These are phyloP conservation scores for Gonioctena quinquepunctata DNA, from an alignment of 1,140 invertebrate species.

Conservation along the genomic window DNA sequence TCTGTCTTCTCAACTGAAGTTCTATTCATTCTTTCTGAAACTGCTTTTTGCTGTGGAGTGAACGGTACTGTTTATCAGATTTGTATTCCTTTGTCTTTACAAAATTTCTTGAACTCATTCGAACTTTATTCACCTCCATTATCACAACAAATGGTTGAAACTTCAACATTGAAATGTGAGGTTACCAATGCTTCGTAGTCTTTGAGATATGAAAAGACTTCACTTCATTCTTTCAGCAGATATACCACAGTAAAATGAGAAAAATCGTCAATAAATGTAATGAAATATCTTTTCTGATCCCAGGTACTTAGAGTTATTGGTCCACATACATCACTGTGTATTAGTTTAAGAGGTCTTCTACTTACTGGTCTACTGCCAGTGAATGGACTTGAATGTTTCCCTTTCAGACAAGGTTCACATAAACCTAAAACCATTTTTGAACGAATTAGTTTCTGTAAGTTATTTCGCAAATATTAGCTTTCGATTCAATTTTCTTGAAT, in stretches of 20 bases:
- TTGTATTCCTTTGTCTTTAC: constrained; percentile 36
- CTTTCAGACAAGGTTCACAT: constrained; percentile 1
- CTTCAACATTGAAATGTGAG: constrained; percentile 36
- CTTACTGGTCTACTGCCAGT: background rate
- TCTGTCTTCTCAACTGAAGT: constrained; percentile 52
- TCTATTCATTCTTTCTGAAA: too few relatives aligned
- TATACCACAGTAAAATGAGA: constrained; percentile 50
- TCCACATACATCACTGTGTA: constrained; percentile 49
- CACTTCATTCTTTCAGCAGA: constrained; percentile 46
- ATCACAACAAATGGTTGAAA: constrained; percentile 42
- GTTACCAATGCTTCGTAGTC: constrained; percentile 42
- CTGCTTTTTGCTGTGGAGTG: constrained; percentile 55
- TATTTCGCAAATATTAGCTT: background rate
- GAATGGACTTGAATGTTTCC: background rate
- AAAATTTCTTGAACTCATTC: constrained; percentile 36
- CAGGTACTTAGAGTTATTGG: constrained; percentile 40
- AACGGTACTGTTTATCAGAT: constrained; percentile 38
- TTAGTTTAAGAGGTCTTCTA: constrained; percentile 28
- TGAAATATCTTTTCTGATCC: constrained; percentile 49
- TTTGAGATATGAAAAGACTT: constrained; percentile 41
- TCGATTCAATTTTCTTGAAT: background rate
- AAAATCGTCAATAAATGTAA: constrained; percentile 55
- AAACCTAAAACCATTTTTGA: constrained; percentile 9
- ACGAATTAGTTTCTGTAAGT: background rate
- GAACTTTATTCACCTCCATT: constrained; percentile 43